Base-by-base conservation (phyloP, 2,888 invertebrate species). In the Apamea monoglypha region DNA sequence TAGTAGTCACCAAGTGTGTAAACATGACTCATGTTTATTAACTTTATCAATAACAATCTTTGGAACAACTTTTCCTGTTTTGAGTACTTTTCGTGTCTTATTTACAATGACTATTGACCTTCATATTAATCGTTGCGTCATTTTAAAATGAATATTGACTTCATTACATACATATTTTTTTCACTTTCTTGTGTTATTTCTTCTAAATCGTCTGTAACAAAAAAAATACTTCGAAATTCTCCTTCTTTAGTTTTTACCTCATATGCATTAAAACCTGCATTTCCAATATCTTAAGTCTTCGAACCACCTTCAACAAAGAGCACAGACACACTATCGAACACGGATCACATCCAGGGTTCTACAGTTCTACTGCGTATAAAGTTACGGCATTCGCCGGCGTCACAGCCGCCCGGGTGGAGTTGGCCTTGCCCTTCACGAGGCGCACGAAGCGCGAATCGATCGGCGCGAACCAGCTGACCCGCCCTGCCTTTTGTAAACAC, bases 371-470 rank as follows among this genome's bases (percentile, higher is more conserved):
- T 85, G 90, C 86, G 89, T 88, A 89, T 88, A 89, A 91, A 86
- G 89, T 91, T 88, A 85, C 88, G 77, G 89, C 89, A 89, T 85
- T 85, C 64, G 80, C 68, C 72, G 84, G 88, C 90, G 90, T 90
- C 90, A 89, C 78, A 76, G 82, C 77, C 78, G 81, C 86, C 82
- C 81, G 85, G 85, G 84, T 81, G 82, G 80, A 90, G 93, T 91
- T 92, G 95, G 92, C 96, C 96, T 96, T 96, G 96, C 92, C 95
- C 96, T 95, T 95, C 94, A 75, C 85, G 75, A 75, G 87, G 82
- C 74, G 21, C 79, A 84, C 85, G 88, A 76, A 85, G 85, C 85
- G 85, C 81, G 83, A 93, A 96, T 96, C 96, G 94, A 96, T 96
- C 92, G 93, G 94, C 96, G 95, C 95, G 94, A 95, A 94, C 80